These are phyloP conservation scores for Phenganax stokvisi DNA, from an alignment of 92 coral and sea anemone species.

Conservation along the genomic window DNA sequence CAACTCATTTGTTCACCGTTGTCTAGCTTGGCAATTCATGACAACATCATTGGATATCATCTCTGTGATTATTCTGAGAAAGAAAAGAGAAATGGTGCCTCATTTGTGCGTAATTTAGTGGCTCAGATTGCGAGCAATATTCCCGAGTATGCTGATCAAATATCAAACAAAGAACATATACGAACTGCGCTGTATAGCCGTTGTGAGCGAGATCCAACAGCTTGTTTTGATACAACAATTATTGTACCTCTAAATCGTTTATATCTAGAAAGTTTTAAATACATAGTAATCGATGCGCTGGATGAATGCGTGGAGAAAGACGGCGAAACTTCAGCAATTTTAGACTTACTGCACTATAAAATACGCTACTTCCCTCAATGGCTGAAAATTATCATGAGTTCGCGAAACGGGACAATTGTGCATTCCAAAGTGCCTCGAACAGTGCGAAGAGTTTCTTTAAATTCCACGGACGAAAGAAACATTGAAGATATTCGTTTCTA, in stretches of 20 bases:
- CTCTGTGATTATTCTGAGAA: constrained; percentile 63
- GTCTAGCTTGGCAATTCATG: constrained; percentile 59
- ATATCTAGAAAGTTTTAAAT: constrained; percentile 38
- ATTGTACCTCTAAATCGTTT: constrained; percentile 45
- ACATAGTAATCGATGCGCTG: constrained; percentile 62
- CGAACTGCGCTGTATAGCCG: constrained; percentile 49
- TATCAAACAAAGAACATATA: constrained; percentile 40
- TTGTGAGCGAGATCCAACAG: constrained; percentile 58
- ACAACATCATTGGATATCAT: constrained; percentile 70
- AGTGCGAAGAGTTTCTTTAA: constrained; percentile 39
- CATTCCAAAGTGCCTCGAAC: constrained; percentile 28
- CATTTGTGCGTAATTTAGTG: constrained; percentile 77
- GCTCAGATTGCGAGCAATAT: constrained; percentile 58
- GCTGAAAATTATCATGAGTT: constrained; percentile 69
- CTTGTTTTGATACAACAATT: constrained; percentile 52
- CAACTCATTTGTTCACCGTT: constrained; percentile 70
- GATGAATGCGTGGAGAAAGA: constrained; percentile 61
- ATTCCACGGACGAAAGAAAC: constrained; percentile 53
- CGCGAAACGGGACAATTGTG: constrained; percentile 51
- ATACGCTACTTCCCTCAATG: constrained; percentile 58
- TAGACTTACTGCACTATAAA: constrained; percentile 51
- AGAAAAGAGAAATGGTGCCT: constrained; percentile 60
- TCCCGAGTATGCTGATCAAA: constrained; percentile 44
- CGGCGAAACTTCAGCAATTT: constrained; percentile 31
- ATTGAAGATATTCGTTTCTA: constrained; percentile 57